Evolutionary conservation across 2,113 vertebrate genomes (phyloP).

Genomic region (Eubucco bourcierii): DNA sequence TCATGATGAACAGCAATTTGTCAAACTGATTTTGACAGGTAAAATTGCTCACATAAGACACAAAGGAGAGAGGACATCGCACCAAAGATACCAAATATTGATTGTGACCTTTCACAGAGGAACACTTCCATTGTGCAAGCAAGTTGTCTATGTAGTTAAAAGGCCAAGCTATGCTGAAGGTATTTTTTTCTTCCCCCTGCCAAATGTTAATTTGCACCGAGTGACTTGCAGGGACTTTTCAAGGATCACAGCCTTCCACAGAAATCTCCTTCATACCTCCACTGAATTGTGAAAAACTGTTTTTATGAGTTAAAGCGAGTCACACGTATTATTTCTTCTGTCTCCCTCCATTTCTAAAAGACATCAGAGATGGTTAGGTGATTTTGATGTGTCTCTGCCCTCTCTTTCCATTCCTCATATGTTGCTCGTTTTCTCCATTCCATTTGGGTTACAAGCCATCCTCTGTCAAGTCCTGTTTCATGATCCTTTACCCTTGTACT

Average conservation of each 20-base stretch:
- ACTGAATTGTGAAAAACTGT: constrained; percentile 12
- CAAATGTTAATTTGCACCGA: constrained; percentile 33
- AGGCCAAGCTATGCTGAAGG: constrained; percentile 47
- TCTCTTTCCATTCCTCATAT: constrained; percentile 46
- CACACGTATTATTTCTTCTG: constrained; percentile 13
- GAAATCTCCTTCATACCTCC: constrained; percentile 37
- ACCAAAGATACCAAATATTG: neutral
- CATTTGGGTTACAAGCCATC: constrained; percentile 56
- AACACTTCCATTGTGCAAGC: neutral
- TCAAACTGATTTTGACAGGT: neutral
- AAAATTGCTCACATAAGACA: neutral
- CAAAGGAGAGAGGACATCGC: neutral
- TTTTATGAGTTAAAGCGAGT: constrained; percentile 31
- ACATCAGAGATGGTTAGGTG: constrained; percentile 55
- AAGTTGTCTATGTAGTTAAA: neutral
- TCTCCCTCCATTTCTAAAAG: constrained; percentile 35
- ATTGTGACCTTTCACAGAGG: constrained; percentile 37
- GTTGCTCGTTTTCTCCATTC: constrained; percentile 60
- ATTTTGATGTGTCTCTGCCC: constrained; percentile 38
- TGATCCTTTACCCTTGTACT: constrained; percentile 22
- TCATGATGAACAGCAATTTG: neutral
- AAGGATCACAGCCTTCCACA: constrained; percentile 30
- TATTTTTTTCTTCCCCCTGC: neutral
- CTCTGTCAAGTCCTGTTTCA: constrained; percentile 26
- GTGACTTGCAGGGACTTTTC: neutral